Percentiles rank a stretch among this genome's conserved stretches.
phyloP scores from a whole-genome alignment of 30 jellyfish, hydroid and myxozoan genomes.

The Nemopilema nomurai region DNA sequence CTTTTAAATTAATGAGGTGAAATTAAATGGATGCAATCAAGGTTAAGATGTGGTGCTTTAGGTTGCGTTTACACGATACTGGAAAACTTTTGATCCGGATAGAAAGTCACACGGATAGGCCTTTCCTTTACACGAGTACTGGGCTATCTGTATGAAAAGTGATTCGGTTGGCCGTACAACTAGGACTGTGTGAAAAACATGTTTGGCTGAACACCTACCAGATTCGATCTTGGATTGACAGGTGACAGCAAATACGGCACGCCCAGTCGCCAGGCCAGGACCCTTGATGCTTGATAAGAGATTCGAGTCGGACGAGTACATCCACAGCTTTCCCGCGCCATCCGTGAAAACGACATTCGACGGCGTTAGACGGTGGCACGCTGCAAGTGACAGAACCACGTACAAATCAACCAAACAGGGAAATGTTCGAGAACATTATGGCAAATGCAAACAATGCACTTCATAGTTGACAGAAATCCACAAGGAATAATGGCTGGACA shows the following conservation, averaged over 20 bases:
- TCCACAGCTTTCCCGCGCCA: slow-evolving; percentile 24
- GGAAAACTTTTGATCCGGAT: no score
- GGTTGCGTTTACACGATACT: no score
- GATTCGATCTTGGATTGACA: neutral
- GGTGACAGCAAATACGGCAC: slow-evolving; percentile 2
- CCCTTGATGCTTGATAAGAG: neutral
- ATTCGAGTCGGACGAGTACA: neutral
- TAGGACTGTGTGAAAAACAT: no score
- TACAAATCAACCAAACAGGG: neutral
- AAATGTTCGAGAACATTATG: neutral
- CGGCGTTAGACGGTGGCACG: slow-evolving; percentile 1
- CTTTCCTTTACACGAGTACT: no score
- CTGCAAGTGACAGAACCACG: neutral
- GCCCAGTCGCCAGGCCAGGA: slow-evolving; percentile 28
- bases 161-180: no score
- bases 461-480: neutral
- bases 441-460: neutral
- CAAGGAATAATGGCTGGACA: no score
- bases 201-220: no score
- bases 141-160: no score
- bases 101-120: no score
- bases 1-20: no score
- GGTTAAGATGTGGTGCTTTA: no score
- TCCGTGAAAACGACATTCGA: slow-evolving; percentile 18
- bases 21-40: no score